phyloP scores from a whole-genome alignment of 2,797 vertebrate genomes.

The Bucorvus abyssinicus region DNA sequence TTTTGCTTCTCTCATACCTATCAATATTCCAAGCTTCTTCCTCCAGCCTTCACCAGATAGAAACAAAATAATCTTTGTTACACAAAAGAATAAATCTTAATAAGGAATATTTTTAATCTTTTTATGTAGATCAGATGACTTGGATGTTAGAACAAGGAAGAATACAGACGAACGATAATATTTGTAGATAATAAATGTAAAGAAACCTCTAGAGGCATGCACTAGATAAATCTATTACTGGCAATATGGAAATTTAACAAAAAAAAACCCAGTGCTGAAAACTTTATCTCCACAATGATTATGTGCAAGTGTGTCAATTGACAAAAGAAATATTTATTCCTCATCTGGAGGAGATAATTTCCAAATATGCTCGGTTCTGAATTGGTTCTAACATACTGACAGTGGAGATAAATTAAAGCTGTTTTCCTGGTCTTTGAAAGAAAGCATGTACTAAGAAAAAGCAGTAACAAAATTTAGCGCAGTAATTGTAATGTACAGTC shows the following conservation, averaged over 20 bases:
- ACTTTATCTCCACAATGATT: neutral
- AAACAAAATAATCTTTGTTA: neutral
- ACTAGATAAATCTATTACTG: neutral
- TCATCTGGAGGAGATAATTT: neutral
- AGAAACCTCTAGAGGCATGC: neutral
- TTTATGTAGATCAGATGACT: neutral
- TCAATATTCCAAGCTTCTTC: neutral
- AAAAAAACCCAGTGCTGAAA: fast-evolving
- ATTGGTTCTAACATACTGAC: neutral
- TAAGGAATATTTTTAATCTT: neutral
- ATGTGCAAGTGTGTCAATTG: neutral
- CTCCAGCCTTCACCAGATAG: neutral
- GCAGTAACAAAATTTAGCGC: neutral
- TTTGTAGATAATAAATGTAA: neutral
- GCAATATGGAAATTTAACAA: neutral
- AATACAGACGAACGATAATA: neutral
- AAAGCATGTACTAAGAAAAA: neutral
- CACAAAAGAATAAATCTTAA: neutral
- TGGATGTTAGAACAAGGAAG: neutral
- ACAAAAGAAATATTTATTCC: neutral
- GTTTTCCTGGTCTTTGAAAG: neutral
- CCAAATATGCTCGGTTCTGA: neutral
- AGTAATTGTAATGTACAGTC: neutral
- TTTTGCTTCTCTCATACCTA: neutral
- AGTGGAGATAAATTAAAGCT: neutral